Evolutionary conservation across 2,113 vertebrate species (phyloP).

Genomic region (Xerus inauris): DNA sequence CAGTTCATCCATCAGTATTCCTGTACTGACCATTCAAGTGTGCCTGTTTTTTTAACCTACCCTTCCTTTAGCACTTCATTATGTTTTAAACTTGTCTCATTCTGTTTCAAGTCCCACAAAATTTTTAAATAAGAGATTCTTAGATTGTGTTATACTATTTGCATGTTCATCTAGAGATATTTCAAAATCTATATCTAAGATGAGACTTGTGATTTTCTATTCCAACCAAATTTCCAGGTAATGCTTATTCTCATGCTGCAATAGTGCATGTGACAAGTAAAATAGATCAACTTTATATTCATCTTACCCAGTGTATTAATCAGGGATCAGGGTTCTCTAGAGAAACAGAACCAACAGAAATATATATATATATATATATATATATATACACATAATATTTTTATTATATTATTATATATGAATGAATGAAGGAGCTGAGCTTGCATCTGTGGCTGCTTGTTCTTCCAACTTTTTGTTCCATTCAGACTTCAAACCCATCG

Average conservation of each 20-base stretch:
- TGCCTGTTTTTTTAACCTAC: neutral
- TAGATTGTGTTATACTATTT: neutral
- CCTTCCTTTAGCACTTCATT: neutral
- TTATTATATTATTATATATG: too few species aligned
- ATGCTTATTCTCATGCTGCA: neutral
- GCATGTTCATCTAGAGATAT: neutral
- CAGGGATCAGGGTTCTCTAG: too few species aligned
- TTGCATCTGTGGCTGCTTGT: too few species aligned
- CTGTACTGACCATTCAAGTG: rapidly evolving
- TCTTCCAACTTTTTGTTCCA: too few species aligned
- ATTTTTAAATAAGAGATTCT: neutral
- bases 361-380: too few species aligned
- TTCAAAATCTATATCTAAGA: neutral
- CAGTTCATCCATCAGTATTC: rapidly evolving
- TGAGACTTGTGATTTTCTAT: neutral
- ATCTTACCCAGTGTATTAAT: too few species aligned
- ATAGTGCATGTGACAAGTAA: neutral
- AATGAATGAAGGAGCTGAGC: too few species aligned
- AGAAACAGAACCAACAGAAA: too few species aligned
- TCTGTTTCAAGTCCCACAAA: neutral
- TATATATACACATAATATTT: too few species aligned
- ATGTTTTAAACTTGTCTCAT: neutral
- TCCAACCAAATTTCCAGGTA: neutral
- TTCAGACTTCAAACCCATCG: too few species aligned
- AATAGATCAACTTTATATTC: neutral